A percentile compares a stretch with the other conserved stretches of the same genome.
Evolutionary conservation across 2,888 invertebrate species (phyloP).

Genomic region (Synanthedon andrenaeformis): DNA sequence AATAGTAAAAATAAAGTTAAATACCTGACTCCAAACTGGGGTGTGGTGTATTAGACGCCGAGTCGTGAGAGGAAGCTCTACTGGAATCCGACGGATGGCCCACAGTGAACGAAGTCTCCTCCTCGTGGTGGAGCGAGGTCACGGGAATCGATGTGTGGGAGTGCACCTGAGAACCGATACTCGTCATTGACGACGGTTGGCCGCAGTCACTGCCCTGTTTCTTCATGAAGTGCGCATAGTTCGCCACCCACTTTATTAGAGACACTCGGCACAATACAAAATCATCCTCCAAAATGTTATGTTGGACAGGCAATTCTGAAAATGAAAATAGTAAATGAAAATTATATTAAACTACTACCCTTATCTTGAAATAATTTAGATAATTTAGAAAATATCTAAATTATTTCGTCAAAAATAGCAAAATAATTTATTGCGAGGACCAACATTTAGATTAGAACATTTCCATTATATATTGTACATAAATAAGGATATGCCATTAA

Average conservation of each 20-base stretch:
- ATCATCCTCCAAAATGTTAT: conserved; percentile 77
- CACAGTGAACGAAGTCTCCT: conserved; percentile 60
- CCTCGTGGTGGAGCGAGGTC: conserved; percentile 51
- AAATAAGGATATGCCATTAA: no score
- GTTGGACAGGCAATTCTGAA: conserved; percentile 80
- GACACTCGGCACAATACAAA: conserved; percentile 82
- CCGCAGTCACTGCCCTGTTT: conserved; percentile 66
- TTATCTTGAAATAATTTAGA: no score
- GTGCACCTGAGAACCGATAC: conserved; percentile 49
- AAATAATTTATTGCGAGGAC: no score
- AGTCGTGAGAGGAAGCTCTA: conserved; percentile 63
- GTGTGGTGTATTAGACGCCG: conserved; percentile 65
- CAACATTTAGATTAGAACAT: no score
- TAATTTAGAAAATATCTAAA: background rate
- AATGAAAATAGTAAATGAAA: conserved; percentile 2
- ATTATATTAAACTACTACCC: background rate
- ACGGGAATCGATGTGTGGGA: conserved; percentile 52
- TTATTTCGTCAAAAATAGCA: background rate
- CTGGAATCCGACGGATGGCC: conserved; percentile 62
- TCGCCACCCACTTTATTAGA: conserved; percentile 90
- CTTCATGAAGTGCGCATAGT: conserved; percentile 82
- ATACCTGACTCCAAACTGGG: conserved; percentile 74
- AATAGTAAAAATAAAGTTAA: no score
- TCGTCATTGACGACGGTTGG: conserved; percentile 60
- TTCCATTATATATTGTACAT: no score